These are phyloP conservation scores for Trachemys scripta DNA, from an alignment of 2,113 vertebrate genomes.

Conservation along the genomic window DNA sequence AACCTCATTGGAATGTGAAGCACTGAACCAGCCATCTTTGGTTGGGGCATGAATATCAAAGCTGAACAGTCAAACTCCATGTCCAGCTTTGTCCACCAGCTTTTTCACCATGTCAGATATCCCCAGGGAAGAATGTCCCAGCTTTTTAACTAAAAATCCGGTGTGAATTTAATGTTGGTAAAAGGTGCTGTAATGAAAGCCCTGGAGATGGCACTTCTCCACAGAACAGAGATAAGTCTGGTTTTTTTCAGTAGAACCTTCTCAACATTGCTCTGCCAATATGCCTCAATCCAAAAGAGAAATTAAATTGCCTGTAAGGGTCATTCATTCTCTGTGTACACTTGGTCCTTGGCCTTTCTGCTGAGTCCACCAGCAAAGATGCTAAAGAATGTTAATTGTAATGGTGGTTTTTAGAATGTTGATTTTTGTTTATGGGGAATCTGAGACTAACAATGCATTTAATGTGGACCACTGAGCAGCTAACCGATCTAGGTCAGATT, in stretches of 20 bases:
- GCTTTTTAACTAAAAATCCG: not conserved
- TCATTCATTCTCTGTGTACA: not conserved
- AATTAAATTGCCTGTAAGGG: not conserved
- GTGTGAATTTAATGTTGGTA: not conserved
- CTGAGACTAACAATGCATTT: not conserved
- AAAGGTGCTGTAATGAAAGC: not conserved
- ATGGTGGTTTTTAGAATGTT: not conserved
- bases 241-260: not conserved
- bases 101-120: rapidly evolving
- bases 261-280: not conserved
- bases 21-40: rapidly evolving
- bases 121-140: not conserved
- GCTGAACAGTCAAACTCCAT: not conserved
- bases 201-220: not conserved
- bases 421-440: not conserved
- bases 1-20: rapidly evolving
- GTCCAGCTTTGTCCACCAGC: not conserved
- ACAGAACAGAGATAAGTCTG: not conserved
- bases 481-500: not conserved
- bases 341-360: not conserved
- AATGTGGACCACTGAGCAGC: not conserved
- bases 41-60: not conserved
- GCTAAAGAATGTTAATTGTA: not conserved
- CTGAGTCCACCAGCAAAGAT: not conserved
- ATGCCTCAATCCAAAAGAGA: not conserved